phyloP scores from a whole-genome alignment of 1,140 invertebrate species.

The Orius laevigatus region DNA sequence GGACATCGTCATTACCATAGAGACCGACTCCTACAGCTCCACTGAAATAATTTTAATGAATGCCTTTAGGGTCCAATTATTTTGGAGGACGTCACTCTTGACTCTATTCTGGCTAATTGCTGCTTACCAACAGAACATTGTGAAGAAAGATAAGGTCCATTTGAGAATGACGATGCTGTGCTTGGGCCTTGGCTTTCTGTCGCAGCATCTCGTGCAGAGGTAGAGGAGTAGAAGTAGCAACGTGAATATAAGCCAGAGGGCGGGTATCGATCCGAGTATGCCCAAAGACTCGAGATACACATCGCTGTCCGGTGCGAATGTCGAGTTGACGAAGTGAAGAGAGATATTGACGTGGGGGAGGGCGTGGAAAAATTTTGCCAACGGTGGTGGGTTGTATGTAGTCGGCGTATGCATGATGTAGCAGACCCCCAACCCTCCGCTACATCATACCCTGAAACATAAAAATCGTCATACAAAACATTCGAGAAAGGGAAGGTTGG shows the following conservation, averaged over 20 bases:
- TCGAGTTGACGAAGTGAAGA: slow-evolving; percentile 73
- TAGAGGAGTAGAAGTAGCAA: slow-evolving; percentile 75
- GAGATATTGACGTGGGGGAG: slow-evolving; percentile 78
- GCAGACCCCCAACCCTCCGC: too few species aligned
- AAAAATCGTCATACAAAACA: too few species aligned
- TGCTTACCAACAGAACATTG: slow-evolving; percentile 33
- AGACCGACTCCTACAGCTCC: slow-evolving; percentile 48
- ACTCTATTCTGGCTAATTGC: too few species aligned
- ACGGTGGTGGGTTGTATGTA: slow-evolving; percentile 52
- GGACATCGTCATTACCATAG: slow-evolving; percentile 85
- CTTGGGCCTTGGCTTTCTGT: slow-evolving; percentile 67
- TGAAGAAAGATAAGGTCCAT: slow-evolving; percentile 63
- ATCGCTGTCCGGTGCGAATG: slow-evolving; percentile 72
- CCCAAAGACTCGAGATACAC: slow-evolving; percentile 84
- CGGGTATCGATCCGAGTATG: slow-evolving; percentile 77
- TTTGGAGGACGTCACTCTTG: too few species aligned
- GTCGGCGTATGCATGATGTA: too few species aligned
- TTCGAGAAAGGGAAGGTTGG: too few species aligned
- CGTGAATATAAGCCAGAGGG: slow-evolving; percentile 75
- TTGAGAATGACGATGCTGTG: slow-evolving; percentile 72
- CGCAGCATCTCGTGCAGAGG: slow-evolving; percentile 83
- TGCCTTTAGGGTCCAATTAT: neutral
- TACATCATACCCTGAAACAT: too few species aligned
- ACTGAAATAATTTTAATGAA: slow-evolving; percentile 23
- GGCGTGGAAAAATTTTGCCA: slow-evolving; percentile 68